Percentiles rank a stretch among this genome's conserved stretches.
phyloP scores from a whole-genome alignment of 2,113 vertebrate species.

The human (Homo sapiens) region DNA sequence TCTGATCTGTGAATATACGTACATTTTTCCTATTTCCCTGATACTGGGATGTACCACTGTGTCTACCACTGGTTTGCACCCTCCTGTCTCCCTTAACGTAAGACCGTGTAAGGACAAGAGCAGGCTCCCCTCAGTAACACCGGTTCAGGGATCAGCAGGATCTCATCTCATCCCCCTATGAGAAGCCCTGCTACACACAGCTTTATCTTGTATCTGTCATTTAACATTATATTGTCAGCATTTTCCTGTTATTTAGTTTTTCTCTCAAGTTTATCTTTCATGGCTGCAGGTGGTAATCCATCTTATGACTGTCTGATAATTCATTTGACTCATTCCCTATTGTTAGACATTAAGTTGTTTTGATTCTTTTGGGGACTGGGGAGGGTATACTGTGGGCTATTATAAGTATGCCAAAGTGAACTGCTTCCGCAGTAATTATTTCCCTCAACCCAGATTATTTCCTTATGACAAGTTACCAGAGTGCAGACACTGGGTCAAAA shows the following conservation, averaged over 20 bases:
- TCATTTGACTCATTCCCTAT: neutral
- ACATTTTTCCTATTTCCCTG: neutral
- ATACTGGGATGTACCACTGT: neutral
- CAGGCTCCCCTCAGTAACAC: neutral
- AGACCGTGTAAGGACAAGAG: neutral
- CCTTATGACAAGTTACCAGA: neutral
- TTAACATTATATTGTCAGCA: neutral
- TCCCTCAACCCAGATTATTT: slow-evolving; percentile 7
- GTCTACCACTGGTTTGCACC: neutral
- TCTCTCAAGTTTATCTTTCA: neutral
- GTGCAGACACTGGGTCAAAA: neutral
- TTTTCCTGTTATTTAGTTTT: neutral
- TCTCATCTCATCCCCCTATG: neutral
- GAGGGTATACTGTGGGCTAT: neutral
- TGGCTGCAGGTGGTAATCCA: neutral
- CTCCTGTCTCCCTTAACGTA: accelerated
- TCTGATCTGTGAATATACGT: neutral
- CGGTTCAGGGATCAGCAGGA: neutral
- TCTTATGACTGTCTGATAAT: neutral
- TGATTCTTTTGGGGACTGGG: neutral
- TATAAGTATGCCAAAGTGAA: neutral
- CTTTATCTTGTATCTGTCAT: neutral
- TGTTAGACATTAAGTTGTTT: neutral
- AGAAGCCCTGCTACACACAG: neutral
- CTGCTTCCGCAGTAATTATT: neutral